Evolutionary conservation across 2,113 vertebrate genomes (phyloP), one percentile per base, ranked within the genome.

Genomic region (Eurypyga helias): DNA sequence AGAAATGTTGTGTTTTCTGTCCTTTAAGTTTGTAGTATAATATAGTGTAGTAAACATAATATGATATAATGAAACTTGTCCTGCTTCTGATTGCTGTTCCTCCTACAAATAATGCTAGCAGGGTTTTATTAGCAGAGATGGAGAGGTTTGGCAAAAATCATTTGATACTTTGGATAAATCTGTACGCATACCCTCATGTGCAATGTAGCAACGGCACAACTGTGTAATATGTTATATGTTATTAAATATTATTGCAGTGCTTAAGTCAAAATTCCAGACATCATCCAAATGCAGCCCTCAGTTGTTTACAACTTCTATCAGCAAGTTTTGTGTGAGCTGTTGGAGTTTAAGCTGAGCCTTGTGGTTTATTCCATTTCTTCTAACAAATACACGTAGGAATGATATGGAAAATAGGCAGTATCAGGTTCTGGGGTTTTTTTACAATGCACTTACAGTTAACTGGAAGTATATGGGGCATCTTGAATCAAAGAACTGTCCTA

Each of bases 231-330:
- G 23, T 67, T 79, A 6, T 38, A 31, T 48, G 19, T 60, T 85
- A n/a, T 43, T 64, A 88, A 71, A 61, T 77, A 85, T 23, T 1
- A 0, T 80, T 61, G 36, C 58, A 72, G 20, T 48, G 34, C 78
- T 90, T 72, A 92, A 93, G 60, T 96, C 49, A 62, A 88, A 82
- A 90, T 88, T 95, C 60, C 46, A 87, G 54, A 36, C 26, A 92
- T n/a, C 31, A 75, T 31, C 64, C 54, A 70, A 81, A 65, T 18
- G 45, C n/a, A 45, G 29, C 48, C 41, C 45, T 80, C 48, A 31
- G 58, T 13, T 92, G 45, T 48, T 55, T 69, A 51, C 48, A 61
- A 2, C 7, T 5, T 49, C 7, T 4, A 52, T 79, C 41, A 57
- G 5, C 83, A 78, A 61, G 49, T 33, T 12, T 10, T 81, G 10